Conservation (phyloP, 1,140 invertebrate species). For the Aphis craccivora region DNA sequence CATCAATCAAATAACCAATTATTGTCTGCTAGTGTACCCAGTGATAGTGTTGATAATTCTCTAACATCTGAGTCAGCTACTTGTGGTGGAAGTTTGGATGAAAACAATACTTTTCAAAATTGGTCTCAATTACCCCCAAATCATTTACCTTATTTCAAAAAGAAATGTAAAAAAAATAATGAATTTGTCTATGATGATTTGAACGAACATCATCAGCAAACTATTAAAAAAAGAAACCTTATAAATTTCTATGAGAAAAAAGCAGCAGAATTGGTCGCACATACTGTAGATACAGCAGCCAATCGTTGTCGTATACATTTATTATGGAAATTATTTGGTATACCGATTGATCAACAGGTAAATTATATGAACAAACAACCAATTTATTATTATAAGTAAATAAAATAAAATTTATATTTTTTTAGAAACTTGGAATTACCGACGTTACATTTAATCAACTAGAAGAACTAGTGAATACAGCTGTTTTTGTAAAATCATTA, state of each 20-base stretch:
- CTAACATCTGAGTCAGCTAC: not conserved
- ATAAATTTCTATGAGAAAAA: conserved; percentile 25
- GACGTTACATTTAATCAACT: not conserved
- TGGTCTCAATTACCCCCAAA: conserved; percentile 22
- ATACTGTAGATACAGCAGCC: conserved; percentile 34
- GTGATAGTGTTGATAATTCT: not conserved
- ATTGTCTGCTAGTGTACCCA: conserved; percentile 27
- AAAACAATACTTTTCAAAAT: not conserved
- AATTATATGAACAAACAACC: not conserved
- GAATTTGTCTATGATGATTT: not conserved
- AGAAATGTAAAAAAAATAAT: not conserved
- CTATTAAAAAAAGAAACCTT: not conserved
- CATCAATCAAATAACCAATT: not conserved
- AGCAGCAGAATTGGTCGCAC: conserved; percentile 40
- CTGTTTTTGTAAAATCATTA: conserved; percentile 10
- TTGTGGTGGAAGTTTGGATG: conserved; percentile 35
- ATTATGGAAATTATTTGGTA: not conserved
- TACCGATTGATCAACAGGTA: conserved; percentile 14
- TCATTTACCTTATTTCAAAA: not conserved
- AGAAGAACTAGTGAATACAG: conserved; percentile 29
- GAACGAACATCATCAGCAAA: not conserved
- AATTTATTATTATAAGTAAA: not conserved
- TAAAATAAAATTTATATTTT: not conserved
- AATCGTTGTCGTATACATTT: conserved; percentile 22
- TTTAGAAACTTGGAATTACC: not conserved